phyloP scores from a whole-genome alignment of 2,797 vertebrate genomes.

The Steatocranus sp. region DNA sequence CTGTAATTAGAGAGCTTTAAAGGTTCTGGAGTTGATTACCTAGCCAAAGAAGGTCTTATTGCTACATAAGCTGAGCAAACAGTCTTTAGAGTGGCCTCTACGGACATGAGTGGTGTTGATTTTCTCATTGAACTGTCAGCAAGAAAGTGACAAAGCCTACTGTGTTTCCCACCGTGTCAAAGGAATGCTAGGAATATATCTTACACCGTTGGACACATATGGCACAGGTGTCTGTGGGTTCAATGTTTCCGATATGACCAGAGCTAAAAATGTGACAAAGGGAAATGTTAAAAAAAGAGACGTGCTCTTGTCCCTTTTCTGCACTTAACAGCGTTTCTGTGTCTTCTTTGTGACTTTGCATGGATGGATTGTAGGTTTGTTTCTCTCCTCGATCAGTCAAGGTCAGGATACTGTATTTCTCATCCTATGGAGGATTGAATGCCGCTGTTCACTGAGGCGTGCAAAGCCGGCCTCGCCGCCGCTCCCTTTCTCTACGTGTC shows the following conservation, averaged over 20 bases:
- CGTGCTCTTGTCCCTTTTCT: neutral
- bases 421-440: conserved; percentile 36
- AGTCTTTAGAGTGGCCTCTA: neutral
- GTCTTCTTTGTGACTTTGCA: neutral
- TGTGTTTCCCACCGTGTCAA: neutral
- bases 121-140: neutral
- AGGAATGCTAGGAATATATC: neutral
- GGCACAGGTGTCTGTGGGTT: neutral
- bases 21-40: neutral
- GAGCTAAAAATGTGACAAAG: conserved; percentile 5
- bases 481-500: conserved; percentile 8
- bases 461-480: conserved; percentile 9
- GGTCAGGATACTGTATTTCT: conserved; percentile 53
- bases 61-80: neutral
- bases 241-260: neutral
- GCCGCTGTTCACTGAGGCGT: conserved; percentile 38
- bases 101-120: neutral
- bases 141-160: neutral
- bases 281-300: neutral
- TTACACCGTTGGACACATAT: rapidly evolving
- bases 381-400: conserved; percentile 38
- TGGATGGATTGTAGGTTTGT: conserved; percentile 19
- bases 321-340: conserved; percentile 5
- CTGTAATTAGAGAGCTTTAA: neutral
- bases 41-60: neutral